Base-by-base conservation (phyloP, 2,797 vertebrate genomes). In the Heliangelus exortis region DNA sequence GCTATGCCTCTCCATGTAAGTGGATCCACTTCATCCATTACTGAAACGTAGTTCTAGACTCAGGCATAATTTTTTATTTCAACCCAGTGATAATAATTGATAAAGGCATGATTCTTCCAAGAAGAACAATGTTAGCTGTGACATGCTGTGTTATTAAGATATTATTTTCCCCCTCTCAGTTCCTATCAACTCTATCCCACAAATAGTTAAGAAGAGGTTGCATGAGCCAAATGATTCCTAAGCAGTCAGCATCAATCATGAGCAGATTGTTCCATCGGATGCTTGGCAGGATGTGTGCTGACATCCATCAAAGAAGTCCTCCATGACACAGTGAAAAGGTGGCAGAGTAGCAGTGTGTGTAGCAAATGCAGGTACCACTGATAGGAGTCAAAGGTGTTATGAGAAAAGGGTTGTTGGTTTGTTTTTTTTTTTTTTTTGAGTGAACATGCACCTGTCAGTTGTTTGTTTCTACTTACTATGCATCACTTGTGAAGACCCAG, bases 161-260 rank as follows among this genome's bases (percentile, higher is more conserved):
- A 81, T 72, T 80, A 65, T 93, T 88, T 53, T 80, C 7, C 20
- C 48, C 50, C 34, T 88, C 79, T 68, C 39, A 72, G 34, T 78
- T 89, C 39, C 76, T 65, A 92, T 87, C 65, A 96, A 66, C 51
- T n/a, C 15, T 39, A 85, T 90, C 71, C 92, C 84, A 59, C 67
- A 91, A 88, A 79, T 67, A 76, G 74, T 48, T 91, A 31, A 39
- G 85, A 80, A 80, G 71, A 87, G 61, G 76, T 93, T 85, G 63
- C 58, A 87, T 80, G 68, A 93, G 53, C 55, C 72, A 87, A 85
- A 53, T 72, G 50, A 55, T 76, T 96, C 75, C 48, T 51, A 76
- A 31, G 74, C 3, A 4, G 65, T 83, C 21, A 3, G 62, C 31
- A 15, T 96, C 81, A 93, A 57, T 88, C 80, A 84, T 0, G 8